Evolutionary conservation across 1,140 invertebrate species (phyloP).

Genomic region (Anoplophora glabripennis): DNA sequence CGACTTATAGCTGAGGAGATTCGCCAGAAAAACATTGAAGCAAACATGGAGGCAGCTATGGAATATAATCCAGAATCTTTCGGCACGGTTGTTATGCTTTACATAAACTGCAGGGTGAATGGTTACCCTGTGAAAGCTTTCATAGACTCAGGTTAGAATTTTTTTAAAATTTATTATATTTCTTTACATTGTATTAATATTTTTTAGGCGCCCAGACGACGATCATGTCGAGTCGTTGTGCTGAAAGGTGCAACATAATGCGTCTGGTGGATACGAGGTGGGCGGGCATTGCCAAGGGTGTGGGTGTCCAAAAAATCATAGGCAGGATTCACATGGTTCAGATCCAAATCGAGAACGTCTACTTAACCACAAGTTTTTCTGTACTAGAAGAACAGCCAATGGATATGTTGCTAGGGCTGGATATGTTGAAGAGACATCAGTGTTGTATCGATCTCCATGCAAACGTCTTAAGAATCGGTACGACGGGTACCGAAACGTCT

Average conservation of each 20-base stretch:
- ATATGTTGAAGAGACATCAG: conserved; percentile 97
- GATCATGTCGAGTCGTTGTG: conserved; percentile 90
- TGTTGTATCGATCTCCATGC: conserved; percentile 91
- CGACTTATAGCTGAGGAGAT: conserved; percentile 94
- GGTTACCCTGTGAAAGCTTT: conserved; percentile 96
- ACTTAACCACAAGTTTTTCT: conserved; percentile 93
- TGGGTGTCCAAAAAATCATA: conserved; percentile 94
- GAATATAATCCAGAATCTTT: conserved; percentile 98
- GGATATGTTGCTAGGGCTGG: conserved; percentile 96
- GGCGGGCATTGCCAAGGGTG: conserved; percentile 93
- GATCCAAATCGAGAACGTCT: conserved; percentile 92
- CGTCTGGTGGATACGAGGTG: conserved; percentile 90
- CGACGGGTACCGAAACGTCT: conserved; percentile 86
- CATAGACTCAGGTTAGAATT: conserved; percentile 81
- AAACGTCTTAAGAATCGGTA: conserved; percentile 90
- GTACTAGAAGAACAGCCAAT: conserved; percentile 97
- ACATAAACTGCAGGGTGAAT: conserved; percentile 95
- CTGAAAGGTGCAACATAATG: conserved; percentile 94
- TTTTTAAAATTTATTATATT: neutral
- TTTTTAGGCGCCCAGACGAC: conserved; percentile 82
- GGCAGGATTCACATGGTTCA: conserved; percentile 96
- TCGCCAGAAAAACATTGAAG: conserved; percentile 92
- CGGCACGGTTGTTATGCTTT: conserved; percentile 95
- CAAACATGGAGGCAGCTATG: conserved; percentile 98
- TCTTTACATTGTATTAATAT: neutral